Conservation (phyloP, 2,113 vertebrate species). For the Chamaea fasciata region DNA sequence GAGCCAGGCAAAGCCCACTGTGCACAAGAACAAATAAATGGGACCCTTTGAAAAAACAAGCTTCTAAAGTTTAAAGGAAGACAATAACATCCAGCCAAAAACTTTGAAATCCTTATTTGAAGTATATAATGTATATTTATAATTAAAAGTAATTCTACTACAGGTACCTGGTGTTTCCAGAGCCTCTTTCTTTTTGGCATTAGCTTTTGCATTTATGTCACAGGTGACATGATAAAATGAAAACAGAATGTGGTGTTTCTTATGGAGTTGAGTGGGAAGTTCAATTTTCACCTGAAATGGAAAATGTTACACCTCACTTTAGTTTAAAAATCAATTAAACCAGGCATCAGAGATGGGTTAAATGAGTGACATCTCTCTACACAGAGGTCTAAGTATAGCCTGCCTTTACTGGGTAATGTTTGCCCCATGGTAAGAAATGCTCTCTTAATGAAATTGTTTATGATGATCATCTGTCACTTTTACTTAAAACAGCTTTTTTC, state of each 20-base stretch:
- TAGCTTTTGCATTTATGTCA: slow-evolving; percentile 97
- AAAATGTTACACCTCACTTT: slow-evolving; percentile 60
- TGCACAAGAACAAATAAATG: not conserved
- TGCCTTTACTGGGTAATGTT: not conserved
- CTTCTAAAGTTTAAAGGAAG: not conserved
- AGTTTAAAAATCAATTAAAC: slow-evolving; percentile 23
- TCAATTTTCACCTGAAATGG: slow-evolving; percentile 92
- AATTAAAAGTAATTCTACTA: slow-evolving; percentile 36
- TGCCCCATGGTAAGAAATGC: not conserved
- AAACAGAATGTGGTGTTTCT: slow-evolving; percentile 97
- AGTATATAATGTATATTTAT: not conserved
- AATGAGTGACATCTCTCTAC: not conserved
- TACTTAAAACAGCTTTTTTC: not conserved
- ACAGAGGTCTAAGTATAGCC: not conserved
- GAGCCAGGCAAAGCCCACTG: slow-evolving; percentile 96
- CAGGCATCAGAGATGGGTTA: slow-evolving; percentile 12
- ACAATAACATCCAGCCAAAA: not conserved
- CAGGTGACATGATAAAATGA: slow-evolving; percentile 98
- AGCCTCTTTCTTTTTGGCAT: slow-evolving; percentile 93
- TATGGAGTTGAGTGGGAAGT: slow-evolving; percentile 93
- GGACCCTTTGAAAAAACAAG: not conserved
- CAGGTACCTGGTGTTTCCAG: slow-evolving; percentile 90
- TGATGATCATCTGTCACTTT: not conserved
- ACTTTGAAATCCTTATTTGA: slow-evolving; percentile 34
- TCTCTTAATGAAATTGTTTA: not conserved